Evolutionary conservation across 2,113 vertebrate species (phyloP).

Genomic region (Telmatochromis sp.): DNA sequence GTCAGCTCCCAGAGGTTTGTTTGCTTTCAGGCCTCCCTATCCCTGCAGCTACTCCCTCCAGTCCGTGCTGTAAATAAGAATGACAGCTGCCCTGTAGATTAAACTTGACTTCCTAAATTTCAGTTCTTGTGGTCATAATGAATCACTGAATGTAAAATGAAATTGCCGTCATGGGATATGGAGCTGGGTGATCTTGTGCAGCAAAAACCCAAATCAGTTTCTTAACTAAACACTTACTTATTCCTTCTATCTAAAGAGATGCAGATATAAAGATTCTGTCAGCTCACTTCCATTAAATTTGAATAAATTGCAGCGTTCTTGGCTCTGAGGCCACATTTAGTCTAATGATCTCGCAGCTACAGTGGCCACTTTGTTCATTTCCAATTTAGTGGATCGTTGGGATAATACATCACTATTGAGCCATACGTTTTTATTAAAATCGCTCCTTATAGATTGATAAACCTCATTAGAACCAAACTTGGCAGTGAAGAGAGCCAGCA

Average conservation of each 20-base stretch:
- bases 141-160: background rate
- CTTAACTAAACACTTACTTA: background rate
- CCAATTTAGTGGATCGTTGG: background rate
- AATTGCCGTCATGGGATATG: background rate
- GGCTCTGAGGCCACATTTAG: background rate
- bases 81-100: background rate
- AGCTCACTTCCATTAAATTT: background rate
- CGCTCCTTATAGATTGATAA: background rate
- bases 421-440: background rate
- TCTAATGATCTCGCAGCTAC: background rate
- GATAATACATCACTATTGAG: background rate
- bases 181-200: background rate
- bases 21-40: background rate
- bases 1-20: background rate
- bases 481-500: background rate
- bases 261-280: background rate
- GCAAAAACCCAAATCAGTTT: background rate
- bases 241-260: background rate
- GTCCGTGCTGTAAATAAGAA: background rate
- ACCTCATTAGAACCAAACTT: background rate
- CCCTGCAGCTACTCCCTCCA: background rate
- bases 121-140: background rate
- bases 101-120: background rate
- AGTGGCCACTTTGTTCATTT: slow-evolving; percentile 1
- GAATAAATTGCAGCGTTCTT: background rate